Evolutionary conservation across 2,113 vertebrate species (phyloP).

Genomic region (Platysteira castanea): DNA sequence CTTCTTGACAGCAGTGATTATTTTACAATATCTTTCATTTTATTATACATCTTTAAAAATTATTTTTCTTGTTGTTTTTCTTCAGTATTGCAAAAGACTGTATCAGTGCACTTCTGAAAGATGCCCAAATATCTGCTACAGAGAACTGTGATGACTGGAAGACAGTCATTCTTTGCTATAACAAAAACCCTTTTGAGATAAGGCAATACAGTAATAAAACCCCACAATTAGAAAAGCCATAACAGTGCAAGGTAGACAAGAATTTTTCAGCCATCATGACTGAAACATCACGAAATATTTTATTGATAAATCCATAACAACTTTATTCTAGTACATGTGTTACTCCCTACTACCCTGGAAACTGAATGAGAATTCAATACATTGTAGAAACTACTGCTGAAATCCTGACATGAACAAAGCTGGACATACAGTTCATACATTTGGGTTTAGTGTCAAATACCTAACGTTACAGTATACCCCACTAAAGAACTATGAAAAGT

Average conservation of each 20-base stretch:
- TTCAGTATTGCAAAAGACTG: neutral
- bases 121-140: neutral
- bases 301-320: rapidly evolving
- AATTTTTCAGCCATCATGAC: neutral
- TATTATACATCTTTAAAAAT: neutral
- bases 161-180: neutral
- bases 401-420: neutral
- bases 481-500: neutral
- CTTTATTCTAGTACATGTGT: neutral
- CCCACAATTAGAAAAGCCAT: neutral
- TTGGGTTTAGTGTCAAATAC: neutral
- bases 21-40: neutral
- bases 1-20: neutral
- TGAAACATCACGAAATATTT: neutral
- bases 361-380: neutral
- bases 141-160: neutral
- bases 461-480: neutral
- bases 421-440: neutral
- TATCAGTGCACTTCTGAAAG: neutral
- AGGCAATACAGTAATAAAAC: neutral
- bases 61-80: neutral
- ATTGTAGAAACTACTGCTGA: neutral
- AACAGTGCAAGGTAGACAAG: neutral
- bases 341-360: neutral
- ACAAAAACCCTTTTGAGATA: neutral